A percentile compares a stretch with the other conserved stretches of the same genome.
These are phyloP conservation scores for Synanceia verrucosa DNA, from an alignment of 2,797 vertebrate species.

Conservation along the genomic window DNA sequence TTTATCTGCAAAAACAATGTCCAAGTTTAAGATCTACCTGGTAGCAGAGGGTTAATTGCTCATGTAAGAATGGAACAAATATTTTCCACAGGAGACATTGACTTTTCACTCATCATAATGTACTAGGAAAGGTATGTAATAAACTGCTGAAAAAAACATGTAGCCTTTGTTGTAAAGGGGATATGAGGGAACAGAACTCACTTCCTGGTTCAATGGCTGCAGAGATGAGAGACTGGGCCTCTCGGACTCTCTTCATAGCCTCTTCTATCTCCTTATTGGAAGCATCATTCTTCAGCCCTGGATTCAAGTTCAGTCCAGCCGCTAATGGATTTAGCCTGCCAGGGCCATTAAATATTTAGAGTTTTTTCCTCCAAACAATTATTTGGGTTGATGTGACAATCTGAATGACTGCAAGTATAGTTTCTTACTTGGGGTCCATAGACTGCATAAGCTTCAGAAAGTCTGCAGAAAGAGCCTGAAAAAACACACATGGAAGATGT, in stretches of 20 bases:
- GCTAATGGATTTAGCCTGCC: conserved; percentile 94
- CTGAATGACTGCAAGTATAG: not conserved
- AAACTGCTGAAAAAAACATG: not conserved
- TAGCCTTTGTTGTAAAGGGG: not conserved
- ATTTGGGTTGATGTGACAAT: not conserved
- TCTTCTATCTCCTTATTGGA: conserved; percentile 99
- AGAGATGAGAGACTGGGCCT: conserved; percentile 97
- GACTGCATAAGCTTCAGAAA: conserved; percentile 98
- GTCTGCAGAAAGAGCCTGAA: conserved; percentile 94
- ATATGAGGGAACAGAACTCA: conserved; percentile 54
- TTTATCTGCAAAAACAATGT: conserved; percentile 84
- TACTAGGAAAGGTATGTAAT: too few species aligned
- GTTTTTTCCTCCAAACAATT: not conserved
- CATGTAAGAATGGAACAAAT: not conserved
- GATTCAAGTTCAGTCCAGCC: conserved; percentile 89
- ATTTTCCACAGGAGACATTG: not conserved
- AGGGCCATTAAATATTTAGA: conserved; percentile 26
- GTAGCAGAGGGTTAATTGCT: not conserved
- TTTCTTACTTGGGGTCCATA: conserved; percentile 97
- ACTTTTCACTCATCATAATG: not conserved
- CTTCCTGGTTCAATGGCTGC: conserved; percentile 98
- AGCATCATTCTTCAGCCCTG: conserved; percentile 91
- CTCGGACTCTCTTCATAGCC: conserved; percentile 98
- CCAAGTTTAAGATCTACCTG: not conserved
- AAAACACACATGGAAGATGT: not conserved